phyloP scores from a whole-genome alignment of 2,113 vertebrate species.

The Butorides virescens region DNA sequence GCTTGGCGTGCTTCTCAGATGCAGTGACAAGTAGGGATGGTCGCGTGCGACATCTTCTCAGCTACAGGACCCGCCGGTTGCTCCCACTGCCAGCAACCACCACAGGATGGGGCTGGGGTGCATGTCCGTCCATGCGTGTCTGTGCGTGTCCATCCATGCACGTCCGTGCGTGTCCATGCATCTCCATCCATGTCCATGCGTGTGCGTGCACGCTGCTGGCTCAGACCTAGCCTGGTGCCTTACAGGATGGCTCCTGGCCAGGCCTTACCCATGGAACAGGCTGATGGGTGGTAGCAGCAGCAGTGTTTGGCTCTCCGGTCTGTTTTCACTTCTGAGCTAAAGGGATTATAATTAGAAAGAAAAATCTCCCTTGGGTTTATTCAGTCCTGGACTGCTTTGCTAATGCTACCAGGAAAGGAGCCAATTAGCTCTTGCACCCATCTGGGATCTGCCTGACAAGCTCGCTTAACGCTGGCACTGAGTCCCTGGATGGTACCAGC shows the following conservation, averaged over 20 bases:
- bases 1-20: neutral
- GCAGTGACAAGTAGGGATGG: accelerated
- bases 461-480: neutral
- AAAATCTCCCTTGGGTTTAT: neutral
- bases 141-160: too few species aligned
- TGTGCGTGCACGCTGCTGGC: neutral
- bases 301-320: neutral
- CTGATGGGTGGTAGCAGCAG: neutral
- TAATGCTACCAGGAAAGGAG: neutral
- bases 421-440: neutral
- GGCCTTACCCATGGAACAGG: neutral
- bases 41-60: accelerated
- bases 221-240: neutral
- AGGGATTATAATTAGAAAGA: neutral
- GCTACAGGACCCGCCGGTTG: neutral
- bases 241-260: neutral
- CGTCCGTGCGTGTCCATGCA: too few species aligned
- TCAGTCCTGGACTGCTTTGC: neutral
- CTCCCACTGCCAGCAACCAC: neutral
- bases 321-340: neutral
- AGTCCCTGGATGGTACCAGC: neutral
- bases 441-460: neutral
- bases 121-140: accelerated
- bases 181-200: too few species aligned
- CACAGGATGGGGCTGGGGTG: accelerated